Evolutionary conservation across 1,140 invertebrate genomes (phyloP), one percentile per base, ranked within the genome.

Genomic region (Notospermus geniculatus): DNA sequence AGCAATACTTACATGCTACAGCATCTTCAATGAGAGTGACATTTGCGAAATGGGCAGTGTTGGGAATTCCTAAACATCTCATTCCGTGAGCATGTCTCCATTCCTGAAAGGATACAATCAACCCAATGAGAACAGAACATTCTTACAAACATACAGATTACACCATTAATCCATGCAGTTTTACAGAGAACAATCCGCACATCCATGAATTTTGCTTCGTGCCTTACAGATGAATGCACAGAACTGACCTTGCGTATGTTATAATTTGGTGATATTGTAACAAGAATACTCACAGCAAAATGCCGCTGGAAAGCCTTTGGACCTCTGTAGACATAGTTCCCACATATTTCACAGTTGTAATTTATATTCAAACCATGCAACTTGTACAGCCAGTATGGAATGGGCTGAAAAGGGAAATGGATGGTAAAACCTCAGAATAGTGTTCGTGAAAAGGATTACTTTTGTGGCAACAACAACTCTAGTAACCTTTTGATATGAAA

Each of bases 21-120:
- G 97, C 97, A 84, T 99, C 97, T 81, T 98, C 95, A 75, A 99
- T 99, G 71, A 95, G 92, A 7, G 97, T 99, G 5, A 99, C 96
- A 82, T 99, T 99, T 9, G 97, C 96, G 85, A 99, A 99, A 85
- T 99, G 97, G 11, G 97, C 96, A 0, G 97, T 99, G 80, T 99
- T 99, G 0, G 97, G 97, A 72, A 99, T 99, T 7, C 97, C 95
- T 1, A 99, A 84, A 82, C 97, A 99, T 53, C 79, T 63, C 97
- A 99, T 99, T 19, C 97, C 97, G 82, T 99, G 96, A 30, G 97
- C 96, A 83, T 99, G 97, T 57, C 97, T 84, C 96, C 97, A 99
- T 83, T 99, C 97, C 86, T 87, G 66, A 32, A 78, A 71, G 60
- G 54, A 64, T 32, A 60, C 50, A 61, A 63, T 56, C 36, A 56